phyloP scores from a whole-genome alignment of 92 coral and sea anemone genomes.

The Micromussa lordhowensis region DNA sequence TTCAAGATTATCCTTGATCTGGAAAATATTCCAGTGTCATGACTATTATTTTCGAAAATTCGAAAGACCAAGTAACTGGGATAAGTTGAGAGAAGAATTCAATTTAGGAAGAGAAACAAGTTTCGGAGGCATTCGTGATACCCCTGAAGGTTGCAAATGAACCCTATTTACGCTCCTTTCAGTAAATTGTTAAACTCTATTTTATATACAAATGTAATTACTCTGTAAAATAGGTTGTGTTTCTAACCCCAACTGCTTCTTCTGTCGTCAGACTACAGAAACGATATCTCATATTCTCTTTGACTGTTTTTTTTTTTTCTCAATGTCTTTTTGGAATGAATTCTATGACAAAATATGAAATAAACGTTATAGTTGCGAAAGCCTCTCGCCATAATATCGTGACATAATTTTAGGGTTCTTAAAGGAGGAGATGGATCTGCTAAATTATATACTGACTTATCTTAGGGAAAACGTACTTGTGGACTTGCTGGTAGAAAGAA shows the following conservation, averaged over 20 bases:
- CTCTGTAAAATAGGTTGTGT: background rate
- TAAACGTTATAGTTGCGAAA: background rate
- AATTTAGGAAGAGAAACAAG: no score
- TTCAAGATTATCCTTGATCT: background rate
- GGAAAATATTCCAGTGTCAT: no score
- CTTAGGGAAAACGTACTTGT: background rate
- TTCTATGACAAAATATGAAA: no score
- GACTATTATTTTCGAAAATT: no score
- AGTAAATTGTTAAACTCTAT: no score
- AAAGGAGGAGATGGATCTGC: background rate
- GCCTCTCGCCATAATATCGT: no score
- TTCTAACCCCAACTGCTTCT: background rate
- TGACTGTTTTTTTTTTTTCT: no score
- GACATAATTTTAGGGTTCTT: background rate
- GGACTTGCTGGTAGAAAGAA: background rate
- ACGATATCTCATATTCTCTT: background rate
- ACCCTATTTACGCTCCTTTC: background rate
- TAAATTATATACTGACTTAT: background rate
- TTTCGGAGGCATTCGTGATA: no score
- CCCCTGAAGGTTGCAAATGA: background rate
- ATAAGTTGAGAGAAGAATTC: no score
- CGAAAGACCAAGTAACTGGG: no score
- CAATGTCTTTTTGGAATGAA: background rate
- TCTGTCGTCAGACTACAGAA: background rate
- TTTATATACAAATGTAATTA: no score